A percentile compares a stretch with the other conserved stretches of the same genome.
These are phyloP conservation scores for Bolinopsis microptera DNA, from an alignment of 37 sponge, comb jelly and placozoan genomes.

Conservation along the genomic window DNA sequence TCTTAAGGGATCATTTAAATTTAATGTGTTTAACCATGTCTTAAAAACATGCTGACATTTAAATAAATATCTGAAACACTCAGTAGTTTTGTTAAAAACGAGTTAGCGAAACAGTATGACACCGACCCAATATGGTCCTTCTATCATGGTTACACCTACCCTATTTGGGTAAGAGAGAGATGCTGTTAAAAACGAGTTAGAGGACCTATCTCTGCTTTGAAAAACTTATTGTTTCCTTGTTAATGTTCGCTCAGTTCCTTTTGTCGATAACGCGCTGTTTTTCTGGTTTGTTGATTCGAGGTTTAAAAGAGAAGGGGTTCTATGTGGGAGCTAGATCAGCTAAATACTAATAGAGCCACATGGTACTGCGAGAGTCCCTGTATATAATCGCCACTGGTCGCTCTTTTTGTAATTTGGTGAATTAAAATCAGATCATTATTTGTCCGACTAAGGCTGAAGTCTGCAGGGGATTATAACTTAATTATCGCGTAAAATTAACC, in stretches of 20 bases:
- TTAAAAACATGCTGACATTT: neutral
- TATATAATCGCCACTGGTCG: neutral
- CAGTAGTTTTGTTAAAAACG: neutral
- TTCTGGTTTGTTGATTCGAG: neutral
- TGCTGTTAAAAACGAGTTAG: neutral
- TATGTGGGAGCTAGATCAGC: neutral
- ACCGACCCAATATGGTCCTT: too few relatives aligned
- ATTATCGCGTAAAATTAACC: constrained; percentile 45
- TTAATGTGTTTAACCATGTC: neutral
- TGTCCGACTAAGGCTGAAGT: neutral
- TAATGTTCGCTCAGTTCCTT: too few relatives aligned
- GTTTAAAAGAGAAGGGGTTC: neutral
- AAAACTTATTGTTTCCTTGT: neutral
- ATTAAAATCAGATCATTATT: neutral
- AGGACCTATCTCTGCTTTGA: neutral
- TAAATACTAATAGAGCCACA: neutral
- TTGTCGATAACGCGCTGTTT: too few relatives aligned
- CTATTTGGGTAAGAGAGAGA: neutral
- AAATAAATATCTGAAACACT: neutral
- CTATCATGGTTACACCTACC: too few relatives aligned
- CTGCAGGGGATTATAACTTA: constrained; percentile 11
- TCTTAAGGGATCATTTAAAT: neutral
- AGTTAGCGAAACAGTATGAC: neutral
- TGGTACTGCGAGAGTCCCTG: too few relatives aligned
- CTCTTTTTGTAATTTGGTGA: neutral